Evolutionary conservation across 2,113 vertebrate genomes (phyloP).

Genomic region (Fulmarus glacialis): DNA sequence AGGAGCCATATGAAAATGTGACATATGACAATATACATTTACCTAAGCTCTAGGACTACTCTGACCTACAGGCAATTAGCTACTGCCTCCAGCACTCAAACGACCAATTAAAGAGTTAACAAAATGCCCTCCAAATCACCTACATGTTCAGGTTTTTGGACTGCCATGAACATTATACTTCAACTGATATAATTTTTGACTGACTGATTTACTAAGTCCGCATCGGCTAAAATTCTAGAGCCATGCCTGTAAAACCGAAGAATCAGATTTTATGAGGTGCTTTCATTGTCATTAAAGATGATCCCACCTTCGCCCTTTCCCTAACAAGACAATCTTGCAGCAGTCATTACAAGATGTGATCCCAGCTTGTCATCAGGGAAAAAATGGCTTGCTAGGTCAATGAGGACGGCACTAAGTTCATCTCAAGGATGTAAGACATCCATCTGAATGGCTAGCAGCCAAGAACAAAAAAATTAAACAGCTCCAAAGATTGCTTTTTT

Average conservation of each 20-base stretch:
- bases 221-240: conserved; percentile 73
- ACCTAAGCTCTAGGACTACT: conserved; percentile 74
- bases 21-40: conserved; percentile 85
- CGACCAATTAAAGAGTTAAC: conserved; percentile 85
- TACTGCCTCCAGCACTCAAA: conserved; percentile 76
- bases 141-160: conserved; percentile 77
- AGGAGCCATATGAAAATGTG: conserved; percentile 77
- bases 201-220: conserved; percentile 80
- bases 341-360: conserved; percentile 73
- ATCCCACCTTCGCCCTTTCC: conserved; percentile 78
- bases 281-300: conserved; percentile 79
- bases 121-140: conserved; percentile 82
- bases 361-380: conserved; percentile 71
- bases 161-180: conserved; percentile 75
- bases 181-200: conserved; percentile 79
- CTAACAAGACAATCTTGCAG: conserved; percentile 80
- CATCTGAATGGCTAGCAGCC: conserved; percentile 33
- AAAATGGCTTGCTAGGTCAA: conserved; percentile 74
- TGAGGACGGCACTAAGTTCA: conserved; percentile 71
- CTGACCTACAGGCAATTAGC: conserved; percentile 83
- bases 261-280: conserved; percentile 77
- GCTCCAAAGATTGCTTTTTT: not conserved
- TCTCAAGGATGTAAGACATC: conserved; percentile 69
- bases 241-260: conserved; percentile 71
- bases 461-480: conserved; percentile 42